phyloP scores from a whole-genome alignment of 2,797 vertebrate genomes.

The Notolepis coatsorum region DNA sequence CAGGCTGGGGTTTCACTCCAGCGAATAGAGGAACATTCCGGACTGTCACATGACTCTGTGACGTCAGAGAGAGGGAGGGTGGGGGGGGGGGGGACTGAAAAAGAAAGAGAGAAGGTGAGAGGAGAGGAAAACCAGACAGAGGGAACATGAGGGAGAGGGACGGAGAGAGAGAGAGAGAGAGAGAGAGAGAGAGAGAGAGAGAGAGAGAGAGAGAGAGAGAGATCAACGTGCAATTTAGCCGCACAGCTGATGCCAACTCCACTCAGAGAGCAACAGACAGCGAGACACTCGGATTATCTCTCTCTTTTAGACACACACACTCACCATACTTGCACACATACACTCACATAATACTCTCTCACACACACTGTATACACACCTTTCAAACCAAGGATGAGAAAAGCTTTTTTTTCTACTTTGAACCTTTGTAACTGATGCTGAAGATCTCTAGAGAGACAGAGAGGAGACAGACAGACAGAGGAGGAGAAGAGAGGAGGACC shows the following conservation, averaged over 20 bases:
- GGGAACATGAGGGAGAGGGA: background rate
- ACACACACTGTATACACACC: background rate
- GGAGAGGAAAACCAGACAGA: background rate
- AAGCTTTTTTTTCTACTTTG: background rate
- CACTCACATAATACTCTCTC: slow-evolving; percentile 6
- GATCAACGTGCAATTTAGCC: slow-evolving; percentile 18
- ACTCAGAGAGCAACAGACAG: slow-evolving; percentile 6
- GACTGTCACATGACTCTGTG: slow-evolving; percentile 75
- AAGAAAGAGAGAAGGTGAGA: background rate
- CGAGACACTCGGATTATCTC: slow-evolving; percentile 14
- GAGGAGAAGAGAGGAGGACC: background rate
- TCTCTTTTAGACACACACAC: too few species aligned
- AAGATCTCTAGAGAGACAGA: background rate
- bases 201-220: too few species aligned
- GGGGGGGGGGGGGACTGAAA: slow-evolving; percentile 8
- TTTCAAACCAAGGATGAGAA: background rate
- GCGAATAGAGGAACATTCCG: slow-evolving; percentile 75
- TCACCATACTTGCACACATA: background rate
- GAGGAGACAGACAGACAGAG: background rate
- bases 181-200: slow-evolving; percentile 22
- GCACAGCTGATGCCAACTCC: slow-evolving; percentile 9
- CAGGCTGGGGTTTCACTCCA: slow-evolving; percentile 58
- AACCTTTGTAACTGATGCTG: too few species aligned
- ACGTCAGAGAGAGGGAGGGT: slow-evolving; percentile 72
- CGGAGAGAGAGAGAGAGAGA: slow-evolving; percentile 5